Base-by-base conservation (phyloP, 2,797 vertebrate species). In the Momotus momota region DNA sequence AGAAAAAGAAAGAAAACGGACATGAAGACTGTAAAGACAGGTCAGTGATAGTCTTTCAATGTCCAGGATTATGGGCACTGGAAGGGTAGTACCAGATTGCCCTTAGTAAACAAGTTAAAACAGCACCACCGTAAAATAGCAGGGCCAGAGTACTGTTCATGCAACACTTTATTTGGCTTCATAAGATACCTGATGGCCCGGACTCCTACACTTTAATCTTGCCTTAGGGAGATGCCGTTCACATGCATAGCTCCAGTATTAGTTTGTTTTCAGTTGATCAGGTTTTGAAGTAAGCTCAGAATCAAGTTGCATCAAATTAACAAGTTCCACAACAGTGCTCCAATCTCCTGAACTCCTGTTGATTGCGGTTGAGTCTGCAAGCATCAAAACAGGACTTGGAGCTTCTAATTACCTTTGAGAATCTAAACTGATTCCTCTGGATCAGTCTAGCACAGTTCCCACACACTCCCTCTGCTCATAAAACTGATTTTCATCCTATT, bases 291-390 rank as follows among this genome's bases (percentile, higher is more conserved):
- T 70, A 91, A 87, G 55, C 49, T 83, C 40, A 91, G 62, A 89
- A 78, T 86, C 75, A 89, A 89, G 93, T 41, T 75, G 49, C 71
- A 43, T 85, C 91, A 89, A 92, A 93, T 94, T 86, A 86, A 78
- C 49, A 17, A 83, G 87, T 91, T 94, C 65, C 81, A 94, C 72
- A 91, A 78, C 14, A 27, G 41, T 81, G 77, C 65, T 95, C 61
- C 82, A 91, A n/a, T 88, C 67, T 92, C 79, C 75, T 90, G 61
- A 80, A 67, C 19, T 51, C 60, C 84, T 81, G 57, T 78, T 83
- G 72, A 81, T 74, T 81, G n/a, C 41, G n/a, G 62, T 41, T 22
- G 67, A 86, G 48, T 29, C 65, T 74, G 79, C 18, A 91, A 96
- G 58, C 38, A 58, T 49, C 75, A 72, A 74, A 93, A 38, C 46